phyloP scores from a whole-genome alignment of 2,888 invertebrate genomes.

The Monochamus alternatus region DNA sequence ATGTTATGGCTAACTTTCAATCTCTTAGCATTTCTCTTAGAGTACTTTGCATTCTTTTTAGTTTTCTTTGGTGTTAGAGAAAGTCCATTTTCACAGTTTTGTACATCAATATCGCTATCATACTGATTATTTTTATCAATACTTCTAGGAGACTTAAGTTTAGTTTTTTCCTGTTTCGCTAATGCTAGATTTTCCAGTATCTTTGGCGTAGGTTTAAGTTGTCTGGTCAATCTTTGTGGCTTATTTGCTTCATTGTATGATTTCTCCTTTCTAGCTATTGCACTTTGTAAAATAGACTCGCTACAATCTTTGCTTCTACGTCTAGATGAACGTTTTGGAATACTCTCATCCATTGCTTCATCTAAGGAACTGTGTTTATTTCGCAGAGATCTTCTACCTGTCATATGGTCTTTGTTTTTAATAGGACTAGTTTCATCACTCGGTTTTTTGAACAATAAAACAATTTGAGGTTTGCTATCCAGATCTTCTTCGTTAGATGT shows the following conservation, averaged over 20 bases:
- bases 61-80: constrained; percentile 47
- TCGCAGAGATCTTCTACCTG: constrained; percentile 69
- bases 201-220: constrained; percentile 80
- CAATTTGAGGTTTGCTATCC: constrained; percentile 43
- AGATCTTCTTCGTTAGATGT: constrained; percentile 44
- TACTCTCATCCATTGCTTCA: constrained; percentile 62
- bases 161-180: constrained; percentile 60
- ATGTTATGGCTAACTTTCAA: constrained; percentile 51
- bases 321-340: constrained; percentile 77
- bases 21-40: constrained; percentile 54
- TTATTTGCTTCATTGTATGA: constrained; percentile 75
- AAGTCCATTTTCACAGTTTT: constrained; percentile 47
- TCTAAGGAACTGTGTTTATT: constrained; percentile 56
- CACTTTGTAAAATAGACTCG: constrained; percentile 79
- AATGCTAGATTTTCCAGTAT: constrained; percentile 78
- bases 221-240: constrained; percentile 72
- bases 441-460: constrained; percentile 61
- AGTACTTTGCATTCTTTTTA: constrained; percentile 49
- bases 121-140: constrained; percentile 40
- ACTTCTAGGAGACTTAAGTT: constrained; percentile 41
- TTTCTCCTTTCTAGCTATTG: constrained; percentile 83
- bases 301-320: constrained; percentile 77
- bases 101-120: constrained; percentile 27
- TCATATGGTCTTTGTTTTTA: constrained; percentile 64
- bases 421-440: constrained; percentile 55